These are phyloP conservation scores for Chondrosia reniformis DNA, from an alignment of 37 sponge, comb jelly and placozoan species.

Conservation along the genomic window DNA sequence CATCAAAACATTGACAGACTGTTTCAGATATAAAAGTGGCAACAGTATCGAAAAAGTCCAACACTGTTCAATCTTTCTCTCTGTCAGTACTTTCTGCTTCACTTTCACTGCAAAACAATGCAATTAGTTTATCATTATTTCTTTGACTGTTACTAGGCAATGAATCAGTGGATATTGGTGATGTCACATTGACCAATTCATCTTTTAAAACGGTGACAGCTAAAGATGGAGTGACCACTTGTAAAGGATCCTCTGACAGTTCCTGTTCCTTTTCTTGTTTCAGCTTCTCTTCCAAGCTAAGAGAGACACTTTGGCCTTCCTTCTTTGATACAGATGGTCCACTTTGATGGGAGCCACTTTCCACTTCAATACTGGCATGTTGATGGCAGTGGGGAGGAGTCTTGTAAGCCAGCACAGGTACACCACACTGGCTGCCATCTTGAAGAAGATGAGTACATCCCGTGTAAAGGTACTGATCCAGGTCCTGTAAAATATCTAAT, in stretches of 20 bases:
- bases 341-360: background rate
- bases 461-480: conserved; percentile 54
- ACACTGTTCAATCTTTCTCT: conserved; percentile 6
- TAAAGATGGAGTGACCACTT: background rate
- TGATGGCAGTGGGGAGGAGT: conserved; percentile 51
- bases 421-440: conserved; percentile 32
- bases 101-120: conserved; percentile 2
- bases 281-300: no score
- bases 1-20: no score
- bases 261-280: no score
- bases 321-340: no score
- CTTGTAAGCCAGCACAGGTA: conserved; percentile 50
- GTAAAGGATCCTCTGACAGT: conserved; percentile 37
- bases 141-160: background rate
- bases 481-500: conserved; percentile 60
- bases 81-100: conserved; percentile 13
- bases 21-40: no score
- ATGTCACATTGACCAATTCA: background rate
- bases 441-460: conserved; percentile 37
- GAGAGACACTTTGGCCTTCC: no score
- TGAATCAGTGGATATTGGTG: conserved; percentile 1
- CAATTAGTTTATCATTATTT: background rate
- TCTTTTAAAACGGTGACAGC: background rate
- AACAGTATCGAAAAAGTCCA: no score
- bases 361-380: conserved; percentile 9